Percentiles rank a stretch among this genome's conserved stretches.
These are phyloP conservation scores for Patiria pectinifera DNA, from an alignment of 53 echinoderm and acorn worm species.

Conservation along the genomic window DNA sequence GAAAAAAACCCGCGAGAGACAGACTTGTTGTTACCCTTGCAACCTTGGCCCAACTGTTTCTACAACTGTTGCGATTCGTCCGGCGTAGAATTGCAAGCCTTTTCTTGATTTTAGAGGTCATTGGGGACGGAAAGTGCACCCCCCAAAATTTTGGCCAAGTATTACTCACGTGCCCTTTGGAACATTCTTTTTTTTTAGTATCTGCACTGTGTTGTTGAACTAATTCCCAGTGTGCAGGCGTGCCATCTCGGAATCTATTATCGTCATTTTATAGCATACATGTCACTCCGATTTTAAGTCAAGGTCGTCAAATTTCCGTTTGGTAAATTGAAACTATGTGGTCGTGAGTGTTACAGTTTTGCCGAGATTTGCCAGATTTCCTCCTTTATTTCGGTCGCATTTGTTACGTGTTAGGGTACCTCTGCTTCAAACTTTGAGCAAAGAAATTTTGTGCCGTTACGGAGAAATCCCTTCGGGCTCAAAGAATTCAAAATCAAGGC, in stretches of 20 bases:
- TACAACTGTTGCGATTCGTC: constrained; percentile 43
- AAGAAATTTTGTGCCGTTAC: no score
- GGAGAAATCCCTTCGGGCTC: no score
- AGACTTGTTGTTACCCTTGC: background rate
- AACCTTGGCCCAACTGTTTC: constrained; percentile 40
- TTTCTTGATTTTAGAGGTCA: background rate
- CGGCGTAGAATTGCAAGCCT: background rate
- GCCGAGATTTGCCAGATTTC: constrained; percentile 24
- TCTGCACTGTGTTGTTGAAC: background rate
- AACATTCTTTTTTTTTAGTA: background rate
- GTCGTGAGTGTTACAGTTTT: background rate
- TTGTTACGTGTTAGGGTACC: background rate
- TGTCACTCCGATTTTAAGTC: constrained; percentile 19
- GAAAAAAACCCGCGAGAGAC: background rate
- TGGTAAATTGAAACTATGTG: constrained; percentile 33
- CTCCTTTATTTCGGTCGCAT: background rate
- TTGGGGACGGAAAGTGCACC: constrained; percentile 7
- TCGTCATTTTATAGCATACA: constrained; percentile 25
- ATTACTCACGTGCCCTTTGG: constrained; percentile 9
- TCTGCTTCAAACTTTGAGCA: background rate
- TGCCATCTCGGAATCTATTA: background rate
- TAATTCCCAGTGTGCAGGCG: background rate
- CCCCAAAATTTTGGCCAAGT: background rate
- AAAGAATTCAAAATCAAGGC: no score
- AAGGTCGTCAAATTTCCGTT: constrained; percentile 52